Base-by-base conservation (phyloP, 2,113 vertebrate genomes). In the Saccopteryx bilineata region DNA sequence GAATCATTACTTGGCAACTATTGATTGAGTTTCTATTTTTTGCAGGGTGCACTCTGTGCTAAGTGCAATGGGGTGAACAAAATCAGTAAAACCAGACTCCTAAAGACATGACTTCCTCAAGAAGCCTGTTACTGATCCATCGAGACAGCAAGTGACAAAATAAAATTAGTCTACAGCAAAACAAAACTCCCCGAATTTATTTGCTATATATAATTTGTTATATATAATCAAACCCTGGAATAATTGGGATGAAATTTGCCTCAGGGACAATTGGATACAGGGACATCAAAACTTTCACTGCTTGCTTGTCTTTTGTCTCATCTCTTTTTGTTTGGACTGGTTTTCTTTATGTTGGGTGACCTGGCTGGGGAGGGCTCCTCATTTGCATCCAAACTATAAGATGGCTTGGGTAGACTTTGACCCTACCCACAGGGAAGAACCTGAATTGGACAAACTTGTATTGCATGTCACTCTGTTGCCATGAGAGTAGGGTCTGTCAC, bases 21-120 rank as follows among this genome's bases (percentile, higher is more conserved):
- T 26, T 63, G 28, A 50, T 80, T 83, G 58, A 86, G 21, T 84
- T 74, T 93, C 23, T 24, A 4, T 76, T 91, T 66, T 89, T 87
- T 39, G 0, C 15, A 52, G 56, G 46, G 19, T 46, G 1, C 31
- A 28, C 17, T 15, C 21, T 56, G 46, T 58, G 21, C 26, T 24
- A 52, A 80, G 23, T 28, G 19, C 65, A 75, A 10, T 50, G 11
- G 19, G 14, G 78, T 76, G 17, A 69, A 9, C 18, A 33, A 95
- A 79, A 91, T 68, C 21, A 60, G 14, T 61, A 61, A 81, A 74
- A 90, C 5, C 50, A 46, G 89, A 58, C 26, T 74, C 46, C 10
- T 9, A 24, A 56, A 80, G 58, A 61, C 28, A 19, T 58, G 50
- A 60, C 39, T 84, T 9, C 56, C 33, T 84, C 52, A 58, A 50